Evolutionary conservation across 2,888 invertebrate genomes (phyloP), one percentile per base, ranked within the genome.

Genomic region (Cybosia mesomella): DNA sequence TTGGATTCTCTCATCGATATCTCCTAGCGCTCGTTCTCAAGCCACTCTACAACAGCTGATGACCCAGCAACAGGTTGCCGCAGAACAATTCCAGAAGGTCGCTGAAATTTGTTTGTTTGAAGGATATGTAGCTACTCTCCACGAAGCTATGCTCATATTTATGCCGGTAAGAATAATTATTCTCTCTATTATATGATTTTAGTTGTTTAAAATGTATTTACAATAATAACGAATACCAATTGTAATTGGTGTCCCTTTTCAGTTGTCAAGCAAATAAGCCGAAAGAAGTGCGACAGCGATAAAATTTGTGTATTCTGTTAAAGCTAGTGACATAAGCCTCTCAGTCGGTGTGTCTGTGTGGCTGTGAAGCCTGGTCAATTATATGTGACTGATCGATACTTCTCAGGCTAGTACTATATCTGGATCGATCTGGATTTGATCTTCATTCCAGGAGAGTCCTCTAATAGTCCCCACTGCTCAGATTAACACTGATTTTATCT

Each of bases 111-210:
- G 96, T 76, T 86, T 97, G 11, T 85, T 90, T 21, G 91, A 92
- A 34, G 95, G 96, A 15, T 96, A 96, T 79, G 90, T 96, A 9
- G 92, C 93, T 54, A 96, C 96, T 0, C 85, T 98, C 32, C 94
- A 95, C 61, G 96, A 96, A 80, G 96, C 97, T 71, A 96, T 97
- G 83, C 89, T 95, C 59, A 96, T 97, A 78, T 98, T 98, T 87
- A 96, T 97, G 89, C 96, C 96, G 77, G 96, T 97, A 89, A 91
- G 93, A 66, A 60, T 61, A 22, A 55, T 24, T 10, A 49, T 49
- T 49, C 5, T 49, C 1, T 18, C 15, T n/a, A n/a, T 49, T 54
- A 2, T 22, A 54, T 22, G 18, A 9, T 22, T 54, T 54, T 24
- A 22, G 0, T 24, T 11, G 13, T 55, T 2, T n/a, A n/a, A n/a